Evolutionary conservation across 2,888 invertebrate species (phyloP), one percentile per base, ranked within the genome.

Genomic region (Phlogophora meticulosa): DNA sequence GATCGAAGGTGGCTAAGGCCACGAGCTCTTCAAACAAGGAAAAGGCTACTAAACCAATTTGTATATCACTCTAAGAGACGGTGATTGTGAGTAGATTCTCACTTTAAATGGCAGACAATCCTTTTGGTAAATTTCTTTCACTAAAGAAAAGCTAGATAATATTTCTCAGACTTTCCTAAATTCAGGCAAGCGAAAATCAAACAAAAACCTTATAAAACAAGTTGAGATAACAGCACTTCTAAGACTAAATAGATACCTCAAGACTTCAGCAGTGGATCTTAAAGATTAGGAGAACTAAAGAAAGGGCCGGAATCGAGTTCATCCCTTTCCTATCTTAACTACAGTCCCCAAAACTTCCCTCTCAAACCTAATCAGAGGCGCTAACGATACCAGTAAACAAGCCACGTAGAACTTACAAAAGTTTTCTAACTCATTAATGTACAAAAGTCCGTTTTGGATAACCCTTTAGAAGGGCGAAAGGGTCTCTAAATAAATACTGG

Each of bases 361-460:
- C 64, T 52, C 66, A 68, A 73, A 78, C 78, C 64, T 78, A 70
- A 78, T 78, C 76, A 72, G 64, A 60, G 62, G 60, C 76, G 66
- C 45, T 78, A 78, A 81, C 66, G 72, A 67, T 62, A 61, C 60
- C 42, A 36, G 67, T 80, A 80, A 78, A 78, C 81, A 80, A 66
- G 56, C 72, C 83, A 80, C 78, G 83, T 78, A 83, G 57, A 52
- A 45, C 53, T 17, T 40, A 9, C 42, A 40, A 73, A 75, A 74
- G 45, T 73, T 80, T 78, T 52, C 46, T 57, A 72, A 75, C 76
- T 81, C 78, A 73, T 82, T 81, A 80, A 62, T 73, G 65, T 81
- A 71, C 49, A 69, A 80, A 71, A 72, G 74, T 76, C 66, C 53
- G 53, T 57, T 72, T 55, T 67, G 55, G 55, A 69, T 55, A 74